Base-by-base conservation (phyloP, 2,888 invertebrate genomes). In the Caenorhabditis macrosperma region DNA sequence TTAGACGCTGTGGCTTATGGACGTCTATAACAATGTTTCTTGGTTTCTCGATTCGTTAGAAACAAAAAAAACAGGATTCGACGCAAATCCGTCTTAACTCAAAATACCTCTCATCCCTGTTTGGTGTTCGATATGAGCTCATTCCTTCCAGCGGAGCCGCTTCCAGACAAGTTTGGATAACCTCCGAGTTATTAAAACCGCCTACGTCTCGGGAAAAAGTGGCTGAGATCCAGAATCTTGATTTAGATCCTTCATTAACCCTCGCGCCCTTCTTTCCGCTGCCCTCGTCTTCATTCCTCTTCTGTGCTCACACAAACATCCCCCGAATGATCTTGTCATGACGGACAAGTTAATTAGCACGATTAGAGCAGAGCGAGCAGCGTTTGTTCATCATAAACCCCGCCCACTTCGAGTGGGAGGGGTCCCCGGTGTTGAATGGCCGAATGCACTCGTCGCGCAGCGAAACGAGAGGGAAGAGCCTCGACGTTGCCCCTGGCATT, bases 321-420 rank as follows among this genome's bases (percentile, higher is more conserved):
- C 38, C 15, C 4, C 20, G 5, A 38, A 28, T 57, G 24, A 55
- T 72, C 28, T 57, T 30, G 17, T 55, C 55, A 64, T 72, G 55
- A 72, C 63, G 63, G 57, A 63, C 72, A 54, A 55, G 38, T 48
- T 64, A 72, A 72, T 72, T 61, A 64, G 72, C 72, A 57, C 63
- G 54, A 63, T 72, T 64, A 63, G 46, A 44, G 55, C 24, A 17
- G 54, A 44, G n/a, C 1, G 24, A 17, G 30, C 10, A 33, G 20
- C 30, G 54, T 54, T 69, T 71, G 61, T 71, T 71, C 71, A 46
- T 46, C 35, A 15, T 24, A 55, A 46, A 22, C 72, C 50, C 72
- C 72, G 57, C 72, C 72, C 71, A 44, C 10, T 63, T 57, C 20
- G 55, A 57, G 57, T 55, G 48, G 63, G 55, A 57, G 57, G 72